These are phyloP conservation scores for Drosophila funebris DNA, from an alignment of 1,140 invertebrate genomes.

Conservation along the genomic window DNA sequence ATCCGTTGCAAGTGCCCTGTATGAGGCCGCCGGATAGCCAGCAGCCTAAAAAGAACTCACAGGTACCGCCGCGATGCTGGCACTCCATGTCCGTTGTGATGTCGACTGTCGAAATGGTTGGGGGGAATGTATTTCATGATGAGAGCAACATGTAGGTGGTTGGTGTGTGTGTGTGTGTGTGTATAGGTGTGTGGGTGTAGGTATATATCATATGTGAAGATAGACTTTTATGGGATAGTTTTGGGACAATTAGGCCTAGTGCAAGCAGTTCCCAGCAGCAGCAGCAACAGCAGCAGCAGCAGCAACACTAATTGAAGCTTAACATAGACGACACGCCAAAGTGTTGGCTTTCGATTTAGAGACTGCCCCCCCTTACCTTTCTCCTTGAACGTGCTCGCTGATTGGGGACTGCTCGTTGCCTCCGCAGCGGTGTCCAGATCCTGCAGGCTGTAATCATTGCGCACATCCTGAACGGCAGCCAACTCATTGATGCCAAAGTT, in stretches of 20 bases:
- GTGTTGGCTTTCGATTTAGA: not conserved
- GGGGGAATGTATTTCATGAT: constrained; percentile 32
- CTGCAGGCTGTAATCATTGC: constrained; percentile 85
- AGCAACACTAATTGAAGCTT: constrained; percentile 63
- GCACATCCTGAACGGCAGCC: constrained; percentile 84
- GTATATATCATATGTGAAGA: not conserved
- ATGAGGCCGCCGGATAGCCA: constrained; percentile 95
- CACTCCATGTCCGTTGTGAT: constrained; percentile 84
- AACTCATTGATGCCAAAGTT: constrained; percentile 86
- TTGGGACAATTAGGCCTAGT: constrained; percentile 71
- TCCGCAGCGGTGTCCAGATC: constrained; percentile 84
- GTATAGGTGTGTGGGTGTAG: constrained; percentile 7
- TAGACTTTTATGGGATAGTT: not conserved
- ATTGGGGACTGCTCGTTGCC: constrained; percentile 74
- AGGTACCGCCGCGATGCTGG: constrained; percentile 89
- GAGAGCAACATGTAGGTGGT: constrained; percentile 44
- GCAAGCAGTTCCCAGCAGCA: constrained; percentile 75
- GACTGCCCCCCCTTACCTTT: constrained; percentile 83
- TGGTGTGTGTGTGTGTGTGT: constrained; percentile 37
- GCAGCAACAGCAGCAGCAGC: constrained; percentile 53
- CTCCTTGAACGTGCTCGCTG: constrained; percentile 84
- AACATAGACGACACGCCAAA: constrained; percentile 29
- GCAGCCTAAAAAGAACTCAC: constrained; percentile 96
- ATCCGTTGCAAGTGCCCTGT: constrained; percentile 92
- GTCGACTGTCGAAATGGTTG: constrained; percentile 73